Percentiles rank a stretch among this genome's conserved stretches.
Conservation (phyloP, 2,797 vertebrate species). For the Pelodytes ibericus region DNA sequence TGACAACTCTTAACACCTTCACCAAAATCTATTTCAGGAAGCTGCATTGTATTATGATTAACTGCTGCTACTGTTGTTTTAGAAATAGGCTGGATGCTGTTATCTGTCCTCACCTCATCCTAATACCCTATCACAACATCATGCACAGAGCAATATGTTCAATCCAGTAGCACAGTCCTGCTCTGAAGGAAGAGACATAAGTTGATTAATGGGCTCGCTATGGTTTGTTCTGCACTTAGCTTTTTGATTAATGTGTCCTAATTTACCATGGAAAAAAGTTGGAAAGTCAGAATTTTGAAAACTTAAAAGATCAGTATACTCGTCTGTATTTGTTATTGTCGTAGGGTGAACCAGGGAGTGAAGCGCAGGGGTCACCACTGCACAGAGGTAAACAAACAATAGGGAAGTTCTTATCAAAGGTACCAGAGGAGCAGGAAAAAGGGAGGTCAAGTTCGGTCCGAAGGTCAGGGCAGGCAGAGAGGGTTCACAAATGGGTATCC, state of each 20-base stretch:
- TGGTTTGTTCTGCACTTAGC: conserved; percentile 32
- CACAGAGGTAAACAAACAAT: no score
- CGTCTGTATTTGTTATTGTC: no score
- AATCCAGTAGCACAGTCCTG: conserved; percentile 29
- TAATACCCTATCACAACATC: conserved; percentile 28
- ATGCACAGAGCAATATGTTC: conserved; percentile 47
- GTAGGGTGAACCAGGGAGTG: no score
- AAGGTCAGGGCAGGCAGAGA: no score
- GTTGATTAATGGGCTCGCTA: conserved; percentile 40
- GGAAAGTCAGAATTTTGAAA: conserved; percentile 34
- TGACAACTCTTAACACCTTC: conserved; percentile 28
- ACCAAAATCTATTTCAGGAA: conserved; percentile 15
- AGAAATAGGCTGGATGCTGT: conserved; percentile 32
- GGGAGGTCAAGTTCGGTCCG: no score
- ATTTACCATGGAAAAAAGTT: conserved; percentile 30
- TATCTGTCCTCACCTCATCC: conserved; percentile 44
- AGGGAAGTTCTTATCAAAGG: no score
- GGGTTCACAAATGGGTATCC: no score
- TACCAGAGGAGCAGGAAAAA: conserved; percentile 21
- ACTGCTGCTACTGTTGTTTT: conserved; percentile 35
- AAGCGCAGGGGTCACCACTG: no score
- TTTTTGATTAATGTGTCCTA: conserved; percentile 44
- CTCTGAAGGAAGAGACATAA: conserved; percentile 18
- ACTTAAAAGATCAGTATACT: conserved; percentile 42
- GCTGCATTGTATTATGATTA: conserved; percentile 36